Evolutionary conservation across 35 echinoderm and acorn worm genomes (phyloP), one percentile per base, ranked within the genome.

Genomic region (Ophiothrix spiculata): DNA sequence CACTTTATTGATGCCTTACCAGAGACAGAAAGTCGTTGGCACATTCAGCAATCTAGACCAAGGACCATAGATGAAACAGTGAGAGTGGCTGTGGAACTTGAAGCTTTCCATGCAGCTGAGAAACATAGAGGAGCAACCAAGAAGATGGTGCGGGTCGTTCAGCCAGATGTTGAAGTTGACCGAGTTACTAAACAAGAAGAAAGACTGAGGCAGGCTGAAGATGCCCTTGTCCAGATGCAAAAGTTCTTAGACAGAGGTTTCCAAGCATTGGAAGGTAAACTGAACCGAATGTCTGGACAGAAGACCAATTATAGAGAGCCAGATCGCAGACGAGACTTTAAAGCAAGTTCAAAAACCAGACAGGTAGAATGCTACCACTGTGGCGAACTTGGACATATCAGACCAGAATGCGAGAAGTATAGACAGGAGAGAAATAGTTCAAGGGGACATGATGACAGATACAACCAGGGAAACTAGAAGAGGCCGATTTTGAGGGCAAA

Each of bases 1-100:
- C 31, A 56, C 49, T 87, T 78, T 56, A 79, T 87, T 35, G 76
- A 87, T 79, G 40, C 86, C n/a, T 31, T 77, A 15, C 21, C 37
- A 31, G 85, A 87, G n/a, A 35, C 37, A 19, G 74, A 87, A 29
- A 32, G 31, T 17, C 38, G 84, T 10, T 40, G 37, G 84, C 45
- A 54, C 45, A 54, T 54, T 21, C 45, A 54, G 45, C 45, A 54
- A 21, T 11, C 45, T 21, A 54, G 45, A 54, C 45, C 45, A 54
- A 8, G 45, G 45, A 54, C 8, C 45, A 11, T 54, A 21, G 45
- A 54, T 54, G 45, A 54, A 21, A 21, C 45, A 8, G 45, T 54
- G 21, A 54, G 45, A 21, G 45, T 54, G 45, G 45, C 45, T 11
- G 45, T 54, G 21, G 45, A 54, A 21, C 45, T 54, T 54, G 45